phyloP scores from a whole-genome alignment of 92 coral and sea anemone genomes.

The Zoanthus solanderi region DNA sequence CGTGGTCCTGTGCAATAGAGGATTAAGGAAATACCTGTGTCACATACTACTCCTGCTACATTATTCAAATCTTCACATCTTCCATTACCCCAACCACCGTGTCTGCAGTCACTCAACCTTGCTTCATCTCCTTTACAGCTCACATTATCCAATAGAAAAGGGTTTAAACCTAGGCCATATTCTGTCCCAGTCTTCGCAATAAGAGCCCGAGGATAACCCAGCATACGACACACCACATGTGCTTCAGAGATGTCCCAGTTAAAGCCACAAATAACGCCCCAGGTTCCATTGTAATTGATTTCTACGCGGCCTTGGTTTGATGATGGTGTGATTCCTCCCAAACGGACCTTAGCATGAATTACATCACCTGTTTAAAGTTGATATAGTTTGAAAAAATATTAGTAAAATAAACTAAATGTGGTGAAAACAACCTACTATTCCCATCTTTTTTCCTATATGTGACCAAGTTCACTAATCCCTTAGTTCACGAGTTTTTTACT shows the following conservation, averaged over 20 bases:
- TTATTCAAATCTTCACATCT: background rate
- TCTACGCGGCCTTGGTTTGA: constrained; percentile 16
- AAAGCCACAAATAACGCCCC: background rate
- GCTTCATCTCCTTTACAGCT: background rate
- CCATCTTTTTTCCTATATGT: too few relatives aligned
- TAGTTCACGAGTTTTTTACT: too few relatives aligned
- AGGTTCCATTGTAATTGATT: background rate
- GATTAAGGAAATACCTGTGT: background rate
- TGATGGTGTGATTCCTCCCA: background rate
- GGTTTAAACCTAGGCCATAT: background rate
- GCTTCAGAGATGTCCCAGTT: background rate
- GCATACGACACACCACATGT: constrained; percentile 17
- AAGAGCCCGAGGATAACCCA: background rate
- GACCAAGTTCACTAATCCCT: too few relatives aligned
- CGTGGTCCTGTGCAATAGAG: too few relatives aligned
- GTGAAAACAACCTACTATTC: too few relatives aligned
- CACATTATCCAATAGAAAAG: background rate
- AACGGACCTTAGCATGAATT: background rate
- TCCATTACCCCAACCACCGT: constrained; percentile 1
- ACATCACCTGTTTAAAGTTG: too few relatives aligned
- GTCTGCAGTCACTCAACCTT: background rate
- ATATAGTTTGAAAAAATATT: too few relatives aligned
- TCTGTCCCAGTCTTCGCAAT: background rate
- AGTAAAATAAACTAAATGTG: too few relatives aligned
- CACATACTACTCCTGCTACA: constrained; percentile 9